phyloP scores from a whole-genome alignment of 2,888 invertebrate species.

The Ashinkailepas kermadecensis region DNA sequence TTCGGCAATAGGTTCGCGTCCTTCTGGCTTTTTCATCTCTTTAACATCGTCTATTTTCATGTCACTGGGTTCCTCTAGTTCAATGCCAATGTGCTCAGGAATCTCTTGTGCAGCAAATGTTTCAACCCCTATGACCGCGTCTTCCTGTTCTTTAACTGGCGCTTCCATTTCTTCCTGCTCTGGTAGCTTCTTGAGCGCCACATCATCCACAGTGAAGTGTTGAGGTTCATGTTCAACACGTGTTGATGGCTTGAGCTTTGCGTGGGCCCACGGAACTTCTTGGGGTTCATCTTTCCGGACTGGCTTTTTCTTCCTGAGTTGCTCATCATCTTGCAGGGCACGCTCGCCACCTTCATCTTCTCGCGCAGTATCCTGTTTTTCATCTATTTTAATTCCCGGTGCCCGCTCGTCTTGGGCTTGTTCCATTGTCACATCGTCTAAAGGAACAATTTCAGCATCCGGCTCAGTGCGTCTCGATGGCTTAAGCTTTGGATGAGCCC shows the following conservation, averaged over 20 bases:
- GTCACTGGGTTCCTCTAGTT: too few relatives aligned
- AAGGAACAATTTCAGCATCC: too few relatives aligned
- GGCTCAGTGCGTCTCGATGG: constrained; percentile 12
- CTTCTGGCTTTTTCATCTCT: too few relatives aligned
- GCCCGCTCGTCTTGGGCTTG: not conserved
- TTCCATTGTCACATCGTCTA: too few relatives aligned
- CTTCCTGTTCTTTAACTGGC: too few relatives aligned
- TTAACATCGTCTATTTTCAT: too few relatives aligned
- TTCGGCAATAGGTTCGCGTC: too few relatives aligned
- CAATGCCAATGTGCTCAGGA: too few relatives aligned
- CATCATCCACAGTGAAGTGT: not conserved
- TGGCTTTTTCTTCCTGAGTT: not conserved
- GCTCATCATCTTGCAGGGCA: not conserved
- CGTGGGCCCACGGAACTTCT: constrained; percentile 13
- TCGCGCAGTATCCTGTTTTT: too few relatives aligned
- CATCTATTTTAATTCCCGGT: not conserved
- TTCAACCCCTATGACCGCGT: too few relatives aligned
- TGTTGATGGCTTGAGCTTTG: constrained; percentile 17
- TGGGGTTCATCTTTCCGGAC: not conserved
- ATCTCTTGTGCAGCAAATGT: too few relatives aligned
- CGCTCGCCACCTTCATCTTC: too few relatives aligned
- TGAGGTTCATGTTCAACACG: not conserved
- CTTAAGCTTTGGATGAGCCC: constrained; percentile 16
- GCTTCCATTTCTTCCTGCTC: constrained; percentile 6
- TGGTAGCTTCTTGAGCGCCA: not conserved